phyloP scores from a whole-genome alignment of 2,888 invertebrate species.

The Conistra vaccinii region DNA sequence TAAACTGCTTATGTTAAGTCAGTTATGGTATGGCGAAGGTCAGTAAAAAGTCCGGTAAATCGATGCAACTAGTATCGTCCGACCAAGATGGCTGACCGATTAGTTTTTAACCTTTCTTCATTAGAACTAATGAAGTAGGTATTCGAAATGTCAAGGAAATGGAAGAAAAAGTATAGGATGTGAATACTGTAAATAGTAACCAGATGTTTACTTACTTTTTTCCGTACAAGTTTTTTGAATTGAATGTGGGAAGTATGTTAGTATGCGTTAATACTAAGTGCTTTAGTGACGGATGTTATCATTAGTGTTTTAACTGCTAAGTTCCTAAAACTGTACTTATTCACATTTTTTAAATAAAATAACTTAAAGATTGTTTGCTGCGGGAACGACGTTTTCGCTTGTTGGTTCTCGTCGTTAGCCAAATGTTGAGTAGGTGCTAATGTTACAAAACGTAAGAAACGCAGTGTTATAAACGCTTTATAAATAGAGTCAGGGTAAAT shows the following conservation, averaged over 20 bases:
- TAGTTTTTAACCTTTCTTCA: slow-evolving; percentile 53
- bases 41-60: slow-evolving; percentile 50
- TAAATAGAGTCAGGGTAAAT: neutral
- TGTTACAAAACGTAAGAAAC: no score
- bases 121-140: slow-evolving; percentile 53
- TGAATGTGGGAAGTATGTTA: slow-evolving; percentile 20
- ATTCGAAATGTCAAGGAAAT: slow-evolving; percentile 49
- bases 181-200: neutral
- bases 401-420: neutral
- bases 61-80: slow-evolving; percentile 31
- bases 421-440: neutral
- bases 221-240: slow-evolving; percentile 26
- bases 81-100: slow-evolving; percentile 26
- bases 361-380: neutral
- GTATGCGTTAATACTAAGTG: slow-evolving; percentile 4
- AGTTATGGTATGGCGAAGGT: slow-evolving; percentile 40
- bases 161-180: slow-evolving; percentile 34
- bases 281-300: slow-evolving; percentile 35
- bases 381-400: neutral
- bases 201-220: slow-evolving; percentile 31
- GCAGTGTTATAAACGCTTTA: neutral
- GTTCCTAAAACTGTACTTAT: slow-evolving; percentile 13
- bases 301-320: slow-evolving; percentile 16
- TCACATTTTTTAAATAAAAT: neutral
- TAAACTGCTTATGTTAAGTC: neutral